phyloP scores from a whole-genome alignment of 2,113 vertebrate genomes.

The Rhinopomastus cyanomelas region DNA sequence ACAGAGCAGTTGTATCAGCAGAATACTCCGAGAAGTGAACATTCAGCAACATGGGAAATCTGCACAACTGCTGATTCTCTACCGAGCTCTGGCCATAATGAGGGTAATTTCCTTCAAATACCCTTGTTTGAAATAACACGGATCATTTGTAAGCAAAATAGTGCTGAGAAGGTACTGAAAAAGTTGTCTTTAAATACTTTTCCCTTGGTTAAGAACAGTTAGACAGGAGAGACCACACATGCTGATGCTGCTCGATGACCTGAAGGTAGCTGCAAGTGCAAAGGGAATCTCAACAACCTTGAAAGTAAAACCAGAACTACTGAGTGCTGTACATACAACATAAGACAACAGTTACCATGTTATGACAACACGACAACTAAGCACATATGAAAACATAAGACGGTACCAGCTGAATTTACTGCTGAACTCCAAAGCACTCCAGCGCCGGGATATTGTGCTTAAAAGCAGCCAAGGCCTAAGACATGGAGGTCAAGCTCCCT shows the following conservation, averaged over 20 bases:
- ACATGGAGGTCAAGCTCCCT: background rate
- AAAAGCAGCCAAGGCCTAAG: background rate
- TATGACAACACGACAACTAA: background rate
- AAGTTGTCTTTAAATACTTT: background rate
- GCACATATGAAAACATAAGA: background rate
- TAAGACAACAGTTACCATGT: background rate
- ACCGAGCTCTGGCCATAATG: background rate
- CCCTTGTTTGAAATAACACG: conserved; percentile 23
- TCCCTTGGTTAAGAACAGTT: background rate
- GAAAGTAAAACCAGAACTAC: background rate
- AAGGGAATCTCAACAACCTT: background rate
- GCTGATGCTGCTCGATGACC: background rate
- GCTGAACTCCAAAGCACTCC: background rate
- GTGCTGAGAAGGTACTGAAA: conserved; percentile 7
- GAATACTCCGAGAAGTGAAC: background rate
- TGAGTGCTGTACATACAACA: background rate
- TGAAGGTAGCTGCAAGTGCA: background rate
- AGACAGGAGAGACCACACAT: background rate
- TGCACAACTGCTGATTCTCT: background rate
- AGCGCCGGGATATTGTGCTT: background rate
- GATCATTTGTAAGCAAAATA: conserved; percentile 22
- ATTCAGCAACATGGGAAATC: conserved; percentile 7
- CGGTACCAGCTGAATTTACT: background rate
- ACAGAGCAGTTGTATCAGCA: conserved; percentile 21
- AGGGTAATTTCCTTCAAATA: conserved; percentile 46